Conservation (phyloP, 64 coral and sea anemone species). For the Stylophora pistillata region DNA sequence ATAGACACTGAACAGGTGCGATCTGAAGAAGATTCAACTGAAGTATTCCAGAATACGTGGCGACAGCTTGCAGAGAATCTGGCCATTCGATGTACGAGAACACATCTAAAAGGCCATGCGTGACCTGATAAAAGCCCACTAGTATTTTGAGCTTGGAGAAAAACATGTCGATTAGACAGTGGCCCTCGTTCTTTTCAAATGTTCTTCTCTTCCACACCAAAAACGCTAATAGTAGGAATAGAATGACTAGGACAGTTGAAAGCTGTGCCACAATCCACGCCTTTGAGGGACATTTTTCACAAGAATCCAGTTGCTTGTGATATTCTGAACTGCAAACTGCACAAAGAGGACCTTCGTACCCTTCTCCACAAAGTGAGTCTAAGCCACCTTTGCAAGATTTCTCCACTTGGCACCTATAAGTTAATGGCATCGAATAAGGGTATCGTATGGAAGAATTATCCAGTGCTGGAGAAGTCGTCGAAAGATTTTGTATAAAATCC, state of each 20-base stretch:
- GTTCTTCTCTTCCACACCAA: conserved; percentile 10
- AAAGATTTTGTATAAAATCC: not conserved
- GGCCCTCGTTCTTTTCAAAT: not conserved
- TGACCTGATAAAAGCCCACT: conserved; percentile 60
- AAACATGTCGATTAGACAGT: not conserved
- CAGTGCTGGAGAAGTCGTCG: not conserved
- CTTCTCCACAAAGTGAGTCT: not conserved
- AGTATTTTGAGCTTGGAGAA: conserved; percentile 37
- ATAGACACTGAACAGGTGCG: conserved; percentile 36
- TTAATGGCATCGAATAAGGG: not conserved
- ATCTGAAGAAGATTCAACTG: conserved; percentile 55
- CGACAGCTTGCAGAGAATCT: conserved; percentile 4
- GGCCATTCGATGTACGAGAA: conserved; percentile 61
- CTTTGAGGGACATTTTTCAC: not conserved
- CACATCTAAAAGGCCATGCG: conserved; percentile 28
- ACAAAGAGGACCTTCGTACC: not conserved
- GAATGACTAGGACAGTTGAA: not conserved
- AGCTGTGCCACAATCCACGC: not conserved
- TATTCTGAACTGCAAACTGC: not conserved
- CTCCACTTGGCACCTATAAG: not conserved
- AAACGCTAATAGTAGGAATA: not conserved
- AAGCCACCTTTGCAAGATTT: not conserved
- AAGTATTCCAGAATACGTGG: conserved; percentile 32
- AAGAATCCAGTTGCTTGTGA: not conserved
- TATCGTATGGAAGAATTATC: not conserved